A percentile compares a stretch with the other conserved stretches of the same genome.
These are phyloP conservation scores for Cerceris ruficornis DNA, from an alignment of 2,888 invertebrate species.

Conservation along the genomic window DNA sequence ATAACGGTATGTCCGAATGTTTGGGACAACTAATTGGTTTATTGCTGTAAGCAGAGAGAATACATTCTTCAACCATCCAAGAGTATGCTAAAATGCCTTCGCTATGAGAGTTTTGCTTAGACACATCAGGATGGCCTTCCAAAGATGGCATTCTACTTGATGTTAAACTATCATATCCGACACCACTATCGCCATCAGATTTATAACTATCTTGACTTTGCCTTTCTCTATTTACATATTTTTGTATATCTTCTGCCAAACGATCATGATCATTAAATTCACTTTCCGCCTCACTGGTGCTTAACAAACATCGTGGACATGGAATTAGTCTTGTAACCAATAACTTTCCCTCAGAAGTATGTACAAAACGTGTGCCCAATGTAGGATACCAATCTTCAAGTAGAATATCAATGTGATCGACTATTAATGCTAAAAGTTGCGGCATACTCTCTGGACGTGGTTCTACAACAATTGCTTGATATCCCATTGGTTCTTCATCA, in stretches of 20 bases:
- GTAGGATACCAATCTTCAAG: slow-evolving; percentile 99
- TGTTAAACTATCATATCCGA: slow-evolving; percentile 88
- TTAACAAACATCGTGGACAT: slow-evolving; percentile 91
- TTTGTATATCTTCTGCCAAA: slow-evolving; percentile 73
- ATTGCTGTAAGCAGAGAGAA: slow-evolving; percentile 91
- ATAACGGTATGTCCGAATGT: slow-evolving; percentile 89
- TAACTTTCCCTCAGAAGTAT: slow-evolving; percentile 97
- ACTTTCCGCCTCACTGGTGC: slow-evolving; percentile 74
- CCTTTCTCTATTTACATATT: slow-evolving; percentile 75
- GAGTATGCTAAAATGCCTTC: slow-evolving; percentile 84
- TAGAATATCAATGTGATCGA: slow-evolving; percentile 97
- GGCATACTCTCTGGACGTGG: slow-evolving; percentile 91
- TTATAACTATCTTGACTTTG: slow-evolving; percentile 87
- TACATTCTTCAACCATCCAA: slow-evolving; percentile 98
- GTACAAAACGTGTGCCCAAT: slow-evolving; percentile 97
- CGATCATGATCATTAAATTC: slow-evolving; percentile 68
- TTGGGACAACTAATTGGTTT: slow-evolving; percentile 89
- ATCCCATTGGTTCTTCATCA: slow-evolving; percentile 83
- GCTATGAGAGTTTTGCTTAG: slow-evolving; percentile 75
- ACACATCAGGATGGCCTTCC: slow-evolving; percentile 87
- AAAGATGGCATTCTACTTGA: slow-evolving; percentile 93
- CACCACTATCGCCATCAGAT: slow-evolving; percentile 94
- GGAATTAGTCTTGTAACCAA: slow-evolving; percentile 96
- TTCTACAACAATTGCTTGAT: slow-evolving; percentile 88
- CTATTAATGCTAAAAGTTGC: slow-evolving; percentile 92